Evolutionary conservation across 1,140 invertebrate species (phyloP), one percentile per base, ranked within the genome.

Genomic region (Armadillidium nasatum): DNA sequence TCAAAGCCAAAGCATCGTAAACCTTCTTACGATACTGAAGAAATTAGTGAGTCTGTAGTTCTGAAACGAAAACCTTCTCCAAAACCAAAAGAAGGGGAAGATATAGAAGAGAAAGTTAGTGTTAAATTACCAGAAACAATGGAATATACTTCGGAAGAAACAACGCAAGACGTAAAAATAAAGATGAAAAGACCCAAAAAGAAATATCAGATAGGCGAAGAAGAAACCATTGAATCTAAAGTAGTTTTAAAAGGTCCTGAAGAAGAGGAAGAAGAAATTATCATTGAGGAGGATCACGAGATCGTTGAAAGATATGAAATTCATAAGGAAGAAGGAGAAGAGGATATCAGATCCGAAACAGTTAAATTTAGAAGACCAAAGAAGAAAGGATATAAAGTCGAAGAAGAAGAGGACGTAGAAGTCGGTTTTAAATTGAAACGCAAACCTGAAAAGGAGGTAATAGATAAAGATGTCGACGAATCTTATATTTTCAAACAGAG

Each of bases 241-340:
- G 74, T 79, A 67, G 46, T 78, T 22, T 72, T 78, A 86, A 73
- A 84, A 85, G 83, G 84, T 81, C 72, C 83, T 66, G 82, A 83
- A 54, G 80, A 82, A 46, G 79, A 83, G 46, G 78, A 83, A 77
- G 82, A 82, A 50, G 81, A 82, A n/a, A 80, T 81, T 76, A 67
- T 78, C 46, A 60, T 71, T 76, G 4, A 83, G 22, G 75, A 81
- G 73, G 54, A 77, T n/a, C 86, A 86, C 22, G 81, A 86, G 69
- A 84, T 87, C 82, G 85, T 87, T 82, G 85, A 86, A 74, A 13
- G 50, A 7, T 60, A 60, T 19, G 50, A 60, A 60, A 60, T 60
- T 19, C 11, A 60, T 60, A 60, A 13, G 19, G 1, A 13, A 60
- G 19, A 60, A 60, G 50, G 19, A 21, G 71, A 19, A 23, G 21